Evolutionary conservation across 2,113 vertebrate genomes (phyloP).

Genomic region (Struthidea cinerea): DNA sequence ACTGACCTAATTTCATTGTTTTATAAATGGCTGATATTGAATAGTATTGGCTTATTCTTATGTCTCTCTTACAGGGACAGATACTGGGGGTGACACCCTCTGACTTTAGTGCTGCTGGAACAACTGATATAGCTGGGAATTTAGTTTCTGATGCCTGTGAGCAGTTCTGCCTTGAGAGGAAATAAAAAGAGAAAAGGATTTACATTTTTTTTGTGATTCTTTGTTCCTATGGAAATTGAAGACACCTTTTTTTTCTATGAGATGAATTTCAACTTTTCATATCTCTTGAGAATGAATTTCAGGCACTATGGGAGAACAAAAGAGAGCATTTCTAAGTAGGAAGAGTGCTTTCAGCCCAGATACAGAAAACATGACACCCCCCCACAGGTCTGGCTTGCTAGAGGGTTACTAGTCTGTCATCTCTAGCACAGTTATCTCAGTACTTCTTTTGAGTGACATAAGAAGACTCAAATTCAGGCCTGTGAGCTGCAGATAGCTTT

Average conservation of each 20-base stretch:
- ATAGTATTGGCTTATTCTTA: not conserved
- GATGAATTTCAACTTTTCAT: slow-evolving; percentile 8
- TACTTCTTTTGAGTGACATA: slow-evolving; percentile 26
- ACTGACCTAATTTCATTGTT: not conserved
- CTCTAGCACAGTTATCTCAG: slow-evolving; percentile 12
- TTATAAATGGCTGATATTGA: not conserved
- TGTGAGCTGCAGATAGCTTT: slow-evolving; percentile 53
- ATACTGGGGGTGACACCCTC: not conserved
- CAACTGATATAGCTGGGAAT: not conserved
- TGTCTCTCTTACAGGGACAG: not conserved
- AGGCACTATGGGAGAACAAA: slow-evolving; percentile 36
- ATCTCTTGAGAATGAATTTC: slow-evolving; percentile 23
- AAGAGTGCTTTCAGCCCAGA: not conserved
- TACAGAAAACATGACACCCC: not conserved
- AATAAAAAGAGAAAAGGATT: not conserved
- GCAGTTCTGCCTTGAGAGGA: not conserved
- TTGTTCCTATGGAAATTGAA: slow-evolving; percentile 33
- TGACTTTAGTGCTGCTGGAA: not conserved
- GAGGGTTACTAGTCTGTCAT: slow-evolving; percentile 11
- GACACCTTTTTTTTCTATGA: slow-evolving; percentile 18
- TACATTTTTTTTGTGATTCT: slow-evolving; percentile 13
- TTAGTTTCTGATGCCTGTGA: not conserved
- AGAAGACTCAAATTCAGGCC: slow-evolving; percentile 1
- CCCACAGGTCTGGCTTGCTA: not conserved
- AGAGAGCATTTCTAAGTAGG: slow-evolving; percentile 1